phyloP scores from a whole-genome alignment of 2,113 vertebrate genomes.

The Anthoscopus minutus region DNA sequence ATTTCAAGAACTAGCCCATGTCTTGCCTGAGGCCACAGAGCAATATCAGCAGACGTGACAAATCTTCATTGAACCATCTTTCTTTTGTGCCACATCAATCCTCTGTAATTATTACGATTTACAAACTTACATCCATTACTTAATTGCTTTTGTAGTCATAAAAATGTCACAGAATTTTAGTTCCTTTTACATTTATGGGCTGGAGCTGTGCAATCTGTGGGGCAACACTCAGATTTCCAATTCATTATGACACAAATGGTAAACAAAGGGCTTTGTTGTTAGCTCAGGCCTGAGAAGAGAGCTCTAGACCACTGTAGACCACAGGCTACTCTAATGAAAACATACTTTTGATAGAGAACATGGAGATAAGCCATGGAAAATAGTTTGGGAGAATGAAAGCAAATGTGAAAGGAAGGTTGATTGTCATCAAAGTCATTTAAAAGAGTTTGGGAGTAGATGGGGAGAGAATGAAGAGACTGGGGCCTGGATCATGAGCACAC shows the following conservation, averaged over 20 bases:
- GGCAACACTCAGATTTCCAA: neutral
- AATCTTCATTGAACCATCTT: neutral
- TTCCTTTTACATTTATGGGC: neutral
- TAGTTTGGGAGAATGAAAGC: neutral
- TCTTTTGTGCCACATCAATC: neutral
- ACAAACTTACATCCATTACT: neutral
- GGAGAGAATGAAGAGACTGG: neutral
- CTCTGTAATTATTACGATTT: constrained; percentile 3
- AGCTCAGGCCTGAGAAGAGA: neutral
- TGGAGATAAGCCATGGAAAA: neutral
- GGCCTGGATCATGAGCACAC: neutral
- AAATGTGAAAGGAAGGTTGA: neutral
- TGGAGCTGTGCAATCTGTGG: neutral
- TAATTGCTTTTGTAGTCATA: neutral
- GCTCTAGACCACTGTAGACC: neutral
- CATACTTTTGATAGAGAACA: neutral
- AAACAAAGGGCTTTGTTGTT: neutral
- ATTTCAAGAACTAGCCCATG: neutral
- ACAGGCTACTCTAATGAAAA: neutral
- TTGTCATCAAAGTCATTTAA: neutral
- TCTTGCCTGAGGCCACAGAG: neutral
- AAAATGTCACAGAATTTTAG: neutral
- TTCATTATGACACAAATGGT: neutral
- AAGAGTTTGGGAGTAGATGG: neutral
- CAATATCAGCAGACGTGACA: neutral